These are phyloP conservation scores for Stenolophus ochropezus DNA, from an alignment of 2,888 invertebrate genomes.

Conservation along the genomic window DNA sequence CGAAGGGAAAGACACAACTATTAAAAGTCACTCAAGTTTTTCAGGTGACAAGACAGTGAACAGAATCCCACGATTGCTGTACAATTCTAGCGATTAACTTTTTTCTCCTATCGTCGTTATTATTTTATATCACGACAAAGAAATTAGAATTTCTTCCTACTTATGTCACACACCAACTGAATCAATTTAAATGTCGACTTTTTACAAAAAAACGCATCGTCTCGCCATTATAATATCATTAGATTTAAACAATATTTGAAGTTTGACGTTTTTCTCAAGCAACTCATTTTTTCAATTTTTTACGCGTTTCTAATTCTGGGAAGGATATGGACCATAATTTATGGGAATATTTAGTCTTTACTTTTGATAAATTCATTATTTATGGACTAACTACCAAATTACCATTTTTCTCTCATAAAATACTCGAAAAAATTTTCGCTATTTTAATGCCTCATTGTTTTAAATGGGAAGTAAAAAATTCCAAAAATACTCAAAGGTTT, in stretches of 20 bases:
- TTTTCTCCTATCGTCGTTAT: constrained; percentile 51
- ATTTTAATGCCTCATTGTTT: constrained; percentile 36
- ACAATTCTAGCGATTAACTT: constrained; percentile 43
- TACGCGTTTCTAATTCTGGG: neutral
- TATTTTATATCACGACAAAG: constrained; percentile 51
- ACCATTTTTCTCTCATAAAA: constrained; percentile 37
- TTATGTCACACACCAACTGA: constrained; percentile 42
- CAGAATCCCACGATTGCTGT: constrained; percentile 46
- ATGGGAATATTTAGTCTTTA: neutral
- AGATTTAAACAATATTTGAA: constrained; percentile 43
- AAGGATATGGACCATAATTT: neutral
- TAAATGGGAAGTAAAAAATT: constrained; percentile 30
- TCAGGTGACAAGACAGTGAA: constrained; percentile 54
- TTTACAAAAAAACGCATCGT: constrained; percentile 25
- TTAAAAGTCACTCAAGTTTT: constrained; percentile 65
- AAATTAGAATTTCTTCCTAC: constrained; percentile 48
- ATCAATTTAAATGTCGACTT: constrained; percentile 49
- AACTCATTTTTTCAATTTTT: neutral
- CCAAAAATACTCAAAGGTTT: constrained; percentile 42
- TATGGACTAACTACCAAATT: neutral
- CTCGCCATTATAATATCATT: constrained; percentile 44
- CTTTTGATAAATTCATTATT: neutral
- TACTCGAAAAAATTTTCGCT: constrained; percentile 4
- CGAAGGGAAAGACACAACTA: constrained; percentile 60
- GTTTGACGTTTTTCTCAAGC: constrained; percentile 2